Percentiles rank a stretch among this genome's conserved stretches.
Conservation (phyloP, 2,888 invertebrate genomes). For the Candidula unifasciata region DNA sequence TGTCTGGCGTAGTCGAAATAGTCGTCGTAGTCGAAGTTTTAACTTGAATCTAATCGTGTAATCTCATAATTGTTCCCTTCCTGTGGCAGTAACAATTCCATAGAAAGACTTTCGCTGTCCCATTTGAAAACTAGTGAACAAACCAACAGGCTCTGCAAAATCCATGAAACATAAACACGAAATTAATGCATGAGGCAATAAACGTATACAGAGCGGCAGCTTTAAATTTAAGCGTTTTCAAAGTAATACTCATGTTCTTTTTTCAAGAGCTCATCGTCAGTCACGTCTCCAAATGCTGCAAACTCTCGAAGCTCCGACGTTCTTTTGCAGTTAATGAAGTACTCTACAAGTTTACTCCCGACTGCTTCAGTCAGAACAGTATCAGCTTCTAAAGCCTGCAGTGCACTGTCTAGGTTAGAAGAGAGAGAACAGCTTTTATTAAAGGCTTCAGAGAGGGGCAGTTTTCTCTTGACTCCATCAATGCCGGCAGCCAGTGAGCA, state of each 20-base stretch:
- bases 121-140: no score
- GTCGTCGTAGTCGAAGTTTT: no score
- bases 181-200: no score
- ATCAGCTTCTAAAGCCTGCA: constrained; percentile 49
- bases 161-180: no score
- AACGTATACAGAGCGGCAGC: no score
- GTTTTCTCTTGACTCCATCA: constrained; percentile 52
- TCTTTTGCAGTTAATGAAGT: constrained; percentile 39
- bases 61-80: no score
- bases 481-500: constrained; percentile 50
- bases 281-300: neutral
- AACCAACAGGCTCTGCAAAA: no score
- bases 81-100: no score
- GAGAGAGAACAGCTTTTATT: constrained; percentile 17
- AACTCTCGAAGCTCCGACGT: constrained; percentile 35
- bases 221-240: constrained; percentile 5
- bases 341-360: constrained; percentile 42
- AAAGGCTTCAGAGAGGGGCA: neutral
- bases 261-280: constrained; percentile 6
- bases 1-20: no score
- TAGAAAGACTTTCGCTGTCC: no score
- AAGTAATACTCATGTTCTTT: constrained; percentile 36
- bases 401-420: constrained; percentile 29
- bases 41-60: no score
- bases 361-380: constrained; percentile 38